A percentile compares a stretch with the other conserved stretches of the same genome.
Evolutionary conservation across 1,140 invertebrate genomes (phyloP).

Genomic region (Bathynomus jamesi): DNA sequence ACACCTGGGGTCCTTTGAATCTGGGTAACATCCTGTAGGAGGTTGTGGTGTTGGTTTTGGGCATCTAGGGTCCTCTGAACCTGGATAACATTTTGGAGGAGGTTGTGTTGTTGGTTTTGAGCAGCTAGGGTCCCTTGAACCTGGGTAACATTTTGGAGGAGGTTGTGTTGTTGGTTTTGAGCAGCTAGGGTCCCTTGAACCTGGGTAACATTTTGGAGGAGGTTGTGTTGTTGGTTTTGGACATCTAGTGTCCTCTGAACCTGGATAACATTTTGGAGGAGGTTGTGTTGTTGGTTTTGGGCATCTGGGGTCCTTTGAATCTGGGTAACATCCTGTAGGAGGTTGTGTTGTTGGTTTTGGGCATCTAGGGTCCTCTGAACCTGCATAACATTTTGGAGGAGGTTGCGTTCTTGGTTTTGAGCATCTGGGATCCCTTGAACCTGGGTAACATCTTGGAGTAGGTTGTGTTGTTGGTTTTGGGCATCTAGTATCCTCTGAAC

Average conservation of each 20-base stretch:
- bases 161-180: no score
- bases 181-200: no score
- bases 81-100: no score
- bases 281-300: not conserved
- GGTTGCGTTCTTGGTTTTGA: not conserved
- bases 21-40: no score
- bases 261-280: conserved; percentile 10
- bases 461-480: conserved; percentile 11
- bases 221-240: not conserved
- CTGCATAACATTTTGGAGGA: conserved; percentile 8
- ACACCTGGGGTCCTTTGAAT: no score
- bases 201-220: no score
- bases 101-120: no score
- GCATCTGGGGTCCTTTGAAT: not conserved
- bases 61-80: no score
- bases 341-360: not conserved
- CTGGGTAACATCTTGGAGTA: conserved; percentile 2
- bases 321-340: not conserved
- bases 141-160: no score
- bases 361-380: conserved; percentile 15
- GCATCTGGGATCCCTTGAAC: conserved; percentile 20
- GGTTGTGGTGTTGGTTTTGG: no score
- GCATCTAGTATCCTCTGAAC: no score
- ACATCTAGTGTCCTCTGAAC: conserved; percentile 16
- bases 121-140: no score